Evolutionary conservation across 2,888 invertebrate genomes (phyloP).

Genomic region (Ellobium chinense): DNA sequence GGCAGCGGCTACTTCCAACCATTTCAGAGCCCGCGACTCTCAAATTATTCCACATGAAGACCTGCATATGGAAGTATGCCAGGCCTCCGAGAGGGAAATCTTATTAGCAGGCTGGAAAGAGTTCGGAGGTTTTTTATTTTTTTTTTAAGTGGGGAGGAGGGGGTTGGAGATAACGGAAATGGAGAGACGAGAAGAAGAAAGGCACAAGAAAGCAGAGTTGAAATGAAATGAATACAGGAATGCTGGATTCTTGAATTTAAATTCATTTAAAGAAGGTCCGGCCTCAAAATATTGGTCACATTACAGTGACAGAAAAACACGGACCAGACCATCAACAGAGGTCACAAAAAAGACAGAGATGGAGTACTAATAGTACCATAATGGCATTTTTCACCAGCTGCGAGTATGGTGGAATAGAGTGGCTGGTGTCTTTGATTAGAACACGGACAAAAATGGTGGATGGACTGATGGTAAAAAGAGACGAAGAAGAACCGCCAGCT

Average conservation of each 20-base stretch:
- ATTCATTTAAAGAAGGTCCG: no score
- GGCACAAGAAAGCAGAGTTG: neutral
- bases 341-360: neutral
- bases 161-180: neutral
- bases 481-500: neutral
- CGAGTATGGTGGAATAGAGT: no score
- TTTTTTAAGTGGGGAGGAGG: neutral
- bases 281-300: no score
- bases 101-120: neutral
- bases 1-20: constrained; percentile 7
- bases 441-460: no score
- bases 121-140: no score
- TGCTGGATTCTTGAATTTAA: no score
- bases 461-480: neutral
- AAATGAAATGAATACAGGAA: neutral
- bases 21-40: neutral
- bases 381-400: no score
- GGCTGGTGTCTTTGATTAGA: no score
- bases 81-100: neutral
- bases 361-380: neutral
- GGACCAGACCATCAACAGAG: neutral
- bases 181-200: neutral
- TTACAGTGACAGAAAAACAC: no score
- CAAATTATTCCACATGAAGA: neutral
- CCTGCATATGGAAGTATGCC: neutral